Percentiles rank a stretch among this genome's conserved stretches.
phyloP scores from a whole-genome alignment of 1,140 invertebrate genomes.

The Drosophila nikananu region DNA sequence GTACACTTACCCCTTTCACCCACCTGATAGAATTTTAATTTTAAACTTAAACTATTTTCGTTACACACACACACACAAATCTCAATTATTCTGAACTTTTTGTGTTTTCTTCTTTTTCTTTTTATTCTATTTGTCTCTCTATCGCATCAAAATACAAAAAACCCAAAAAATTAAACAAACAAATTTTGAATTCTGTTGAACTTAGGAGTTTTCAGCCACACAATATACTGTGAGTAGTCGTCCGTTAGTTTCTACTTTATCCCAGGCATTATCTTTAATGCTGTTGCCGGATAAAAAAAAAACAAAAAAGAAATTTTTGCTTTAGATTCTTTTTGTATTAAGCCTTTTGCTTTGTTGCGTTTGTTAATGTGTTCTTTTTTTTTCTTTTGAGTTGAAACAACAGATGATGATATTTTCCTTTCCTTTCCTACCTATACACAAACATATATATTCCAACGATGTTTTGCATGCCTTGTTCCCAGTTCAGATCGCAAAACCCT shows the following conservation, averaged over 20 bases:
- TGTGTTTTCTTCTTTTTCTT: slow-evolving; percentile 77
- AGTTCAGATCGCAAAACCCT: slow-evolving; percentile 21
- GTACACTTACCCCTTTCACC: slow-evolving; percentile 4
- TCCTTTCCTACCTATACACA: slow-evolving; percentile 10
- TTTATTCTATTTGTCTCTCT: slow-evolving; percentile 53
- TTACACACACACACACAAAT: slow-evolving; percentile 16
- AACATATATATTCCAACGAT: slow-evolving; percentile 9
- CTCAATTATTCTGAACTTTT: slow-evolving; percentile 66
- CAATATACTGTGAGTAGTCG: slow-evolving; percentile 85
- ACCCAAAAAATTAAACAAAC: slow-evolving; percentile 31
- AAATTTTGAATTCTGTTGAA: slow-evolving; percentile 56
- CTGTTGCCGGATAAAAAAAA: slow-evolving; percentile 26
- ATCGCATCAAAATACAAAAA: slow-evolving; percentile 32
- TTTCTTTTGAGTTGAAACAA: slow-evolving; percentile 28
- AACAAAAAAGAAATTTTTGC: slow-evolving; percentile 37
- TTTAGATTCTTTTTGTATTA: slow-evolving; percentile 54
- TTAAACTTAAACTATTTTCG: slow-evolving; percentile 32
- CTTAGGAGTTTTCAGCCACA: slow-evolving; percentile 85
- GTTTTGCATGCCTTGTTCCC: slow-evolving; percentile 48
- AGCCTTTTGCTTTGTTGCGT: slow-evolving; percentile 59
- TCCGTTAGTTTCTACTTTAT: slow-evolving; percentile 40
- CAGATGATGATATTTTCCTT: slow-evolving; percentile 15
- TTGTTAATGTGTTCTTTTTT: slow-evolving; percentile 39
- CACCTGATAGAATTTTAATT: slow-evolving; percentile 18
- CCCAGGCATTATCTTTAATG: slow-evolving; percentile 37